Percentiles rank a stretch among this genome's conserved stretches.
Conservation (phyloP, 1,140 invertebrate species). For the Episyrphus balteatus region DNA sequence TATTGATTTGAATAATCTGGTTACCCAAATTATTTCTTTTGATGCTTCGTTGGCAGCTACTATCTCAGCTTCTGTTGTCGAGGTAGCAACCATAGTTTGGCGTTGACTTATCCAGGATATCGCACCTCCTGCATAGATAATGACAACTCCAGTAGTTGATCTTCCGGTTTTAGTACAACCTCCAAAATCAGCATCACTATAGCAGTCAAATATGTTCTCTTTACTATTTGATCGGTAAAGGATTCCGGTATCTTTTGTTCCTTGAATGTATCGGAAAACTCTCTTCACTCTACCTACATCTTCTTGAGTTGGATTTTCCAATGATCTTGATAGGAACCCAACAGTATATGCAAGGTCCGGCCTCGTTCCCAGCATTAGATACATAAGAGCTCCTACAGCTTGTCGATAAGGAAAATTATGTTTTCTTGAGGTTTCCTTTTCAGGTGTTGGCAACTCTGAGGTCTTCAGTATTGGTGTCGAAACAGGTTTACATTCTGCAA, state of each 20-base stretch:
- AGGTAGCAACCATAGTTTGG: constrained; percentile 27
- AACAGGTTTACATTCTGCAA: constrained; percentile 29
- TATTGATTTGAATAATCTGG: constrained; percentile 1
- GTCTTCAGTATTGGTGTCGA: constrained; percentile 23
- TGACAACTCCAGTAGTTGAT: constrained; percentile 24
- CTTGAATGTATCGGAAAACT: constrained; percentile 26
- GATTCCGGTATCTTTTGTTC: constrained; percentile 20
- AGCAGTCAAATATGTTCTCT: constrained; percentile 14
- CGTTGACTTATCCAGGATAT: constrained; percentile 31
- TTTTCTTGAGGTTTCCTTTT: constrained; percentile 4
- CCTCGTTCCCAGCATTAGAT: constrained; percentile 28
- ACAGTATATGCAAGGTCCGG: constrained; percentile 33
- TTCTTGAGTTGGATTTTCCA: constrained; percentile 29
- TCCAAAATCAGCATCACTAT: constrained; percentile 32
- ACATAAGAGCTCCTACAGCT: constrained; percentile 34
- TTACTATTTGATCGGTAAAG: constrained; percentile 11
- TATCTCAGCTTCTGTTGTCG: constrained; percentile 39
- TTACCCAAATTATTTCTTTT: constrained; percentile 34
- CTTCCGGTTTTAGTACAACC: constrained; percentile 22
- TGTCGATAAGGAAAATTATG: constrained; percentile 29
- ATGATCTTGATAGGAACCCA: constrained; percentile 24
- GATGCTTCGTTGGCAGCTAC: constrained; percentile 34
- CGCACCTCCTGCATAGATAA: constrained; percentile 20
- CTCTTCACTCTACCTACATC: constrained; percentile 25
- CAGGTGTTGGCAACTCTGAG: constrained; percentile 9